Evolutionary conservation across 2,888 invertebrate species (phyloP), one percentile per base, ranked within the genome.

Genomic region (Andrena camellia): DNA sequence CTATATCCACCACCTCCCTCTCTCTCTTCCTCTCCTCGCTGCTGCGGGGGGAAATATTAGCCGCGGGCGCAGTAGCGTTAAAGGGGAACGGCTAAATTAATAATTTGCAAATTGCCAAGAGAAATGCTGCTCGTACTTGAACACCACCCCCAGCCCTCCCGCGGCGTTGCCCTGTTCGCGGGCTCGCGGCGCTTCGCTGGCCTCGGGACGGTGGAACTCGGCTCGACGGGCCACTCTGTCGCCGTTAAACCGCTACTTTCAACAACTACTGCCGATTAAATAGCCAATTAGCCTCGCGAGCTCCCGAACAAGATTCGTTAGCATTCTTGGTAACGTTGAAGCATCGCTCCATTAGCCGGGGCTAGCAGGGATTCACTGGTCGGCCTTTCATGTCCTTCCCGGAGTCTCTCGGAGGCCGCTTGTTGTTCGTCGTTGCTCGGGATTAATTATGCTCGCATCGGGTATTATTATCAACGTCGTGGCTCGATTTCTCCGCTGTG

Each of bases 21-120:
- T 42, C 42, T 35, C 35, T 10, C 35, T 26, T 17, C 50, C 33
- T 17, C 35, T 33, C 57, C n/a, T 57, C 70, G 73, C 60, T 64
- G 57, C 62, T 78, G 69, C 72, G 67, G 76, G 23, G 83, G 70
- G 81, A 86, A 85, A 86, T 89, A 88, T 90, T 89, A 89, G 84
- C 86, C 83, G 69, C 79, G 80, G 77, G 86, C 86, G 71, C 66
- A 69, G 75, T 59, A 67, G 73, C 85, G 78, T 89, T 87, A 89
- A 86, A 84, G 88, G 84, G 83, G 86, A 86, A 86, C 77, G 75
- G 83, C 81, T 88, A 87, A 90, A 90, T 89, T 90, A 90, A 90
- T 86, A 89, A 90, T 90, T 90, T 84, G 79, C 84, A 83, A 89
- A 89, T 87, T 90, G 81, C 81, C 78, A 66, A 76, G 81, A 86